Evolutionary conservation across 1,140 invertebrate species (phyloP), one percentile per base, ranked within the genome.

Genomic region (Meloidogyne floridensis): DNA sequence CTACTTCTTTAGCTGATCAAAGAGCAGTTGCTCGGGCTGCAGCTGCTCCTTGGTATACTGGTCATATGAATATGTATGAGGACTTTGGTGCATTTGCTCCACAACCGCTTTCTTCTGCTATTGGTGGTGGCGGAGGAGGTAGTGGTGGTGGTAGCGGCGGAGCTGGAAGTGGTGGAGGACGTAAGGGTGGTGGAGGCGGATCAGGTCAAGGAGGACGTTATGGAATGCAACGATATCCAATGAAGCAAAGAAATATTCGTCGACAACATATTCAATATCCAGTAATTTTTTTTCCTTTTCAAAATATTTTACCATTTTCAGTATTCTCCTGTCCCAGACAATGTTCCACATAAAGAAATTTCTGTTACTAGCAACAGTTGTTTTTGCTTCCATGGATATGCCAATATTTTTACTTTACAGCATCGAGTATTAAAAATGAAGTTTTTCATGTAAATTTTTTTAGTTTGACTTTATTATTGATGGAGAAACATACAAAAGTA

Each of bases 391-490:
- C 83, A 84, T 75, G 83, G 83, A 20, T 84, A 71, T 77, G 43
- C 56, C 18, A 77, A 65, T 54, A 73, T 84, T 51, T 84, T 84
- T 59, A 84, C 83, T 9, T 18, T 84, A 47, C 83, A 84, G 42
- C 84, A 86, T 42, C 70, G 74, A 69, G 83, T 84, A 47, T 47
- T 47, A 6, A 80, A 43, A 13, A 5, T 70, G 6, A 8, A 15
- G 13, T 32, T 43, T 70, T 83, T 85, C 9, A 72, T 56, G 11
- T 54, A 75, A 56, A 18, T 77, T 11, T 71, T 3, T 13, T 72
- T 83, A 87, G 85, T 79, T 70, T 53, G 81, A 81, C 47, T 82
- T 86, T 18, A 75, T 81, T 18, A 78, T 86, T 47, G 85, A 86
- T 53, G 74, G 73, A 9, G 69, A 75, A 6, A 81, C 72, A 43